Percentiles rank a stretch among this genome's conserved stretches.
phyloP scores from a whole-genome alignment of 2,888 invertebrate species.

The Lasioglossum leucozonium region DNA sequence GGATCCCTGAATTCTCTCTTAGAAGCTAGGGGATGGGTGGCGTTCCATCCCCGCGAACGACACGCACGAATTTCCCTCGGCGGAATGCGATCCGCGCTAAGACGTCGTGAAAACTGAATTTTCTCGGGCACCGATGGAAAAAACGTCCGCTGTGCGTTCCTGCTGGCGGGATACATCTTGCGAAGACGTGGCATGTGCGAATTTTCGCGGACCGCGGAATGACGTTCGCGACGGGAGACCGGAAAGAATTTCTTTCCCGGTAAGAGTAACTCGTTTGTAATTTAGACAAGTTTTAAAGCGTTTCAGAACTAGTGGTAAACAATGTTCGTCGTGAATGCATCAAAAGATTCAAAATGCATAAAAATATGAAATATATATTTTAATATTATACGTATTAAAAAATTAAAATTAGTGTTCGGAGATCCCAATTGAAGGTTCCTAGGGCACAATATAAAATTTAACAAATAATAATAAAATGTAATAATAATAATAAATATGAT shows the following conservation, averaged over 20 bases:
- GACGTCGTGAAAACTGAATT: neutral
- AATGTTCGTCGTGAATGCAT: no score
- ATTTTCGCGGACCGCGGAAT: neutral
- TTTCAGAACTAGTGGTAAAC: neutral
- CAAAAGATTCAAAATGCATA: no score
- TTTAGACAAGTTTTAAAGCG: neutral
- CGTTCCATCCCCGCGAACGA: neutral
- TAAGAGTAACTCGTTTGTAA: neutral
- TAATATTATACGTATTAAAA: no score
- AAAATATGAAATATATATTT: no score
- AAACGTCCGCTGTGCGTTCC: neutral
- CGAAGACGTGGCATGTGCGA: neutral
- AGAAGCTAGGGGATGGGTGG: neutral
- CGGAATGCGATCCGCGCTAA: neutral
- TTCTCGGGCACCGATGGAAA: neutral
- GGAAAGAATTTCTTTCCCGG: no score
- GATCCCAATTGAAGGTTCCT: no score
- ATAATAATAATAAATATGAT: no score
- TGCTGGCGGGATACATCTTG: neutral
- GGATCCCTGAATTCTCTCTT: neutral
- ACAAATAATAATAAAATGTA: no score
- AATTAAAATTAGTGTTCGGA: no score
- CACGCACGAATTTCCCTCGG: neutral
- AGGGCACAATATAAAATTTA: no score
- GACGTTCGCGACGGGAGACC: no score